phyloP scores from a whole-genome alignment of 2,113 vertebrate species.

The Oplegnathus fasciatus region DNA sequence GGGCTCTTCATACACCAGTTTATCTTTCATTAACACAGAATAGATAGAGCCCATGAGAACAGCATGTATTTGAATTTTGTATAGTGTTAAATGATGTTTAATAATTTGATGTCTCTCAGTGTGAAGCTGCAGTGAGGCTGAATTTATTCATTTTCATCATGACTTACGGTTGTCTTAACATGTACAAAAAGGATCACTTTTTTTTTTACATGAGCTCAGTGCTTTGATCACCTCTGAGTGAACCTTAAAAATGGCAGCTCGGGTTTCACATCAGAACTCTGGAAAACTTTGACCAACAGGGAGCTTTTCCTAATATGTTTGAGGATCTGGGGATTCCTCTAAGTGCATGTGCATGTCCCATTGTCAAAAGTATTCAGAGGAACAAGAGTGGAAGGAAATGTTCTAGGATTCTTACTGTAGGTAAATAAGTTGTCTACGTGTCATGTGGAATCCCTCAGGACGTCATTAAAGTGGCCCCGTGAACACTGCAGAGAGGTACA shows the following conservation, averaged over 20 bases:
- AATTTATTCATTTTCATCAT: neutral
- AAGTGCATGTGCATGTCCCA: slow-evolving; percentile 37
- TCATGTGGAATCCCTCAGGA: neutral
- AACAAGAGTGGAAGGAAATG: neutral
- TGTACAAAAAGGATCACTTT: neutral
- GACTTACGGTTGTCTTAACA: neutral
- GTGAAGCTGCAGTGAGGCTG: neutral
- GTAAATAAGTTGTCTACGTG: slow-evolving; percentile 13
- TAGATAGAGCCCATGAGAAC: neutral
- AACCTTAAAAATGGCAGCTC: neutral
- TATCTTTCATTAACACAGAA: neutral
- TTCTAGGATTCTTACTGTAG: slow-evolving; percentile 3
- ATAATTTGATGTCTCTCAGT: neutral
- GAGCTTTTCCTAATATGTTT: neutral
- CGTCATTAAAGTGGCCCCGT: neutral
- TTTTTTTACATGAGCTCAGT: neutral
- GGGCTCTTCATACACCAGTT: neutral
- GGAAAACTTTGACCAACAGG: neutral
- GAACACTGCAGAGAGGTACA: neutral
- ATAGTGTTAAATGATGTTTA: slow-evolving; percentile 8
- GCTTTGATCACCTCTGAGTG: neutral
- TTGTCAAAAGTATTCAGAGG: neutral
- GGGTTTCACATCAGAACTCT: neutral
- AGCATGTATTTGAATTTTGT: slow-evolving; percentile 10
- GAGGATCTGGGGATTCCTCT: slow-evolving; percentile 23